phyloP scores from a whole-genome alignment of 2,888 invertebrate genomes.

The Drosophila barbarae region DNA sequence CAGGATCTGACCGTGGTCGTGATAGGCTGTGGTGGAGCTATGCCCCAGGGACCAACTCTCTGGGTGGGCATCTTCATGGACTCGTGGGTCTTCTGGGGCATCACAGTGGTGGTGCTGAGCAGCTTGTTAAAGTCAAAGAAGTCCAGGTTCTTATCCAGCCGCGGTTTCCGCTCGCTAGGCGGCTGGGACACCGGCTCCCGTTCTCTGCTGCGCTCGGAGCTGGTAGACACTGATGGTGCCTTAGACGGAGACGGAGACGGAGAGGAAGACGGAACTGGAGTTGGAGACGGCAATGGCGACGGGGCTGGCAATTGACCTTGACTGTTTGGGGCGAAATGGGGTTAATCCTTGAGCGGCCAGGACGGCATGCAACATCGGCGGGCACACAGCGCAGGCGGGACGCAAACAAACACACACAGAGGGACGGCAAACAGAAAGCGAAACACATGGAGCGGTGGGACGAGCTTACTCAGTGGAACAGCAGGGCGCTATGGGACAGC shows the following conservation, averaged over 20 bases:
- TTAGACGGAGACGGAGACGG: background rate
- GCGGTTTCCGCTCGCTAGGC: conserved; percentile 7
- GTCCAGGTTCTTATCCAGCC: conserved; percentile 13
- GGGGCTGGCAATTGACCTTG: background rate
- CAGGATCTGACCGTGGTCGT: conserved; percentile 1
- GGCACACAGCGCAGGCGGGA: conserved; percentile 22
- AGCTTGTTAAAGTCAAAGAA: conserved; percentile 35
- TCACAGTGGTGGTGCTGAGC: conserved; percentile 23
- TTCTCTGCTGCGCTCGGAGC: conserved; percentile 6
- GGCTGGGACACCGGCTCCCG: background rate
- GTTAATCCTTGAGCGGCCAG: conserved; percentile 9
- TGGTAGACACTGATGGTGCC: background rate
- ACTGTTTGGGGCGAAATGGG: conserved; percentile 2
- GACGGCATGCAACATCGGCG: conserved; percentile 35
- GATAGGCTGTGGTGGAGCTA: conserved; percentile 2
- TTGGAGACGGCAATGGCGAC: background rate
- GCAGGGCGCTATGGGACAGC: conserved; percentile 24
- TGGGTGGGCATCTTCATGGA: conserved; percentile 20
- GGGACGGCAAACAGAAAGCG: background rate
- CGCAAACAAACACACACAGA: conserved; percentile 1
- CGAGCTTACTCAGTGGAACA: conserved; percentile 25
- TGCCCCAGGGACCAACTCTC: conserved; percentile 22
- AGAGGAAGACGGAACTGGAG: background rate
- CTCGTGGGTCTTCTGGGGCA: conserved; percentile 26
- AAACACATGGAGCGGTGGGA: background rate